Base-by-base conservation (phyloP, 2,113 vertebrate genomes). In the Hypanus sabinus region DNA sequence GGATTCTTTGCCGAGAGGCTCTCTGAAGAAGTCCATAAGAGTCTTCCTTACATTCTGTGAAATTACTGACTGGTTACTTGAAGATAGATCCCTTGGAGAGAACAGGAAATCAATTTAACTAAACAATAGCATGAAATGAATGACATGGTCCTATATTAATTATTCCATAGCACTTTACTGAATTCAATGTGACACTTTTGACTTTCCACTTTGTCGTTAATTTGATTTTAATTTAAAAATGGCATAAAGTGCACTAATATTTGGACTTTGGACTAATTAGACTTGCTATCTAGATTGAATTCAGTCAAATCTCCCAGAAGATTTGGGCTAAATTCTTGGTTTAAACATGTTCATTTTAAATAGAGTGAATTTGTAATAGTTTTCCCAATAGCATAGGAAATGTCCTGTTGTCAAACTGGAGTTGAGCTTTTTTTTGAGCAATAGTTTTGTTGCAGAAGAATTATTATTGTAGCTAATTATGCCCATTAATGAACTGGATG, bases 351-450 rank as follows among this genome's bases (percentile, higher is more conserved):
- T n/a, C 30, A 20, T 12, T 90, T 65, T 65, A 65, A 65, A 90
- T 90, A 62, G 65, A 60, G 60, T 30, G 65, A 90, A 65, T 90
- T 90, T 90, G 22, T n/a, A 65, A 65, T 65, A 65, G 62, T 65
- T 90, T 90, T 90, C 85, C 62, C 85, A 65, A 90, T 33, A 1
- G 57, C 85, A 90, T 60, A 90, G 85, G 85, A 90, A 90, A 90
- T 90, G 60, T 90, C 33, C 60, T 65, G 85, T 90, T 90, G 85
- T 90, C 85, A 90, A 90, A 90, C 85, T 90, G 85, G 60, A 90
- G 65, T 65, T 90, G 60, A 16, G n/a, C 12, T 90, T 33, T 16
- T 33, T 16, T 20, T 10, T 22, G 85, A 65, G 33, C 27, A 62
- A 90, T 90, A 60, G 65, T 90, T 90, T 90, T 68, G 85, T 60